Evolutionary conservation across 1,140 invertebrate genomes (phyloP).

Genomic region (Bombus picipes): DNA sequence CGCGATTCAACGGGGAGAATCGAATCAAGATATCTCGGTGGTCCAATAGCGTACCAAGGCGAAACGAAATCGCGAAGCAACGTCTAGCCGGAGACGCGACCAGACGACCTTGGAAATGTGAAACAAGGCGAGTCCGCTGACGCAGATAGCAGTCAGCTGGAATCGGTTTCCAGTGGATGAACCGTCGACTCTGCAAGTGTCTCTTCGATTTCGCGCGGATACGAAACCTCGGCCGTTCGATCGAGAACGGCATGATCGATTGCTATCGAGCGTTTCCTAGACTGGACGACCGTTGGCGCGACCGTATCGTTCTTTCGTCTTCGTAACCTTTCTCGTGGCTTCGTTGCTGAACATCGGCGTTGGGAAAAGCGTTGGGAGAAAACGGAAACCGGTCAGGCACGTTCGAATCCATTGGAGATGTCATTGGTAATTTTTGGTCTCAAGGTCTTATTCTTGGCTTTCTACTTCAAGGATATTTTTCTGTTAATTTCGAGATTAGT

Average conservation of each 20-base stretch:
- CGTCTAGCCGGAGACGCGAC: conserved; percentile 28
- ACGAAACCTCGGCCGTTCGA: conserved; percentile 61
- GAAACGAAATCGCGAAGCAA: not conserved
- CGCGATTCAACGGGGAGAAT: not conserved
- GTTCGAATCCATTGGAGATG: not conserved
- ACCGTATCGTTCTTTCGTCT: not conserved
- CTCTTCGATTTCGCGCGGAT: conserved; percentile 70
- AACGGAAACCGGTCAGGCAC: not conserved
- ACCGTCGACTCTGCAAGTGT: conserved; percentile 70
- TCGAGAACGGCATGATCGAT: conserved; percentile 67
- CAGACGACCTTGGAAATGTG: conserved; percentile 67
- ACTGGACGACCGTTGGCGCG: conserved; percentile 15
- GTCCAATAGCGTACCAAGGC: not conserved
- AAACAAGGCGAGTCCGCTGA: conserved; percentile 59
- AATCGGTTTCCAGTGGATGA: conserved; percentile 75
- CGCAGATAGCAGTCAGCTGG: conserved; percentile 59
- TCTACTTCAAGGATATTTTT: not conserved
- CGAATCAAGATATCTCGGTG: not conserved
- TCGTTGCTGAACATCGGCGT: not conserved
- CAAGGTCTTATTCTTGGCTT: not conserved
- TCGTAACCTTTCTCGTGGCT: not conserved
- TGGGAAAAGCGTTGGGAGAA: conserved; percentile 2
- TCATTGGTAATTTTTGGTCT: not conserved
- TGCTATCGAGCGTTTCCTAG: conserved; percentile 29
- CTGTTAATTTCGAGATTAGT: not conserved